Evolutionary conservation across 2,113 vertebrate species (phyloP).

Genomic region (zebrafish (Danio rerio)): DNA sequence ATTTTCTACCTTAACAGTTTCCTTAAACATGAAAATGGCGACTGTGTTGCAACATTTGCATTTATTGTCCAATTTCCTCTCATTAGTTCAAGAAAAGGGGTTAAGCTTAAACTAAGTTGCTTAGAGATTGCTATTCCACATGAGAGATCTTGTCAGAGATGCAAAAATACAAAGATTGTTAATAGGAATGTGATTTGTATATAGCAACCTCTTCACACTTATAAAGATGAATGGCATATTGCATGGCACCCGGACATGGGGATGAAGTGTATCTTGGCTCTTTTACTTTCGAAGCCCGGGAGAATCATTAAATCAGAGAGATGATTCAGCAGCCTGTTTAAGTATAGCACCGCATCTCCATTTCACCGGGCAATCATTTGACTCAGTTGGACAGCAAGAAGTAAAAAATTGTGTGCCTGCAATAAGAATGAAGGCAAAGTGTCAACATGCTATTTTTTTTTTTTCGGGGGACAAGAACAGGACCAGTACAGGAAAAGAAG

Average conservation of each 20-base stretch:
- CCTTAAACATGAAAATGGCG: not conserved
- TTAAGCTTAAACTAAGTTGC: not conserved
- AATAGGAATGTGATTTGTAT: conserved; percentile 17
- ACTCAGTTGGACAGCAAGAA: not conserved
- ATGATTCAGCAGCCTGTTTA: not conserved
- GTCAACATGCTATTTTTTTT: not conserved
- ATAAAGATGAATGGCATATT: conserved; percentile 29
- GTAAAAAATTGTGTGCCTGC: not conserved
- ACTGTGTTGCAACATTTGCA: not conserved
- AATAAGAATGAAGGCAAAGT: conserved; percentile 9
- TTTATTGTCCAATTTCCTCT: conserved; percentile 18
- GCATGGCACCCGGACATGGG: conserved; percentile 31
- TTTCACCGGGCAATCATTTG: conserved; percentile 22
- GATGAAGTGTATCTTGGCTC: conserved; percentile 42
- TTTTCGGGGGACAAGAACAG: not conserved
- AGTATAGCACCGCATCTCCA: conserved; percentile 11
- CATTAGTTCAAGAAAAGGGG: conserved; percentile 1
- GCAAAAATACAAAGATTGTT: conserved; percentile 22
- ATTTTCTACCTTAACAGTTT: not conserved
- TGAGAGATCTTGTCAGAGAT: conserved; percentile 9
- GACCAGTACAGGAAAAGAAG: not conserved
- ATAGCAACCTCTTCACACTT: conserved; percentile 1
- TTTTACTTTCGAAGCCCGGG: conserved; percentile 18
- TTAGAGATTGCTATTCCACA: conserved; percentile 31
- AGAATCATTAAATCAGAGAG: conserved; percentile 35